Percentiles rank a stretch among this genome's conserved stretches.
phyloP scores from a whole-genome alignment of 2,113 vertebrate species.

The Hiodon tergisus region DNA sequence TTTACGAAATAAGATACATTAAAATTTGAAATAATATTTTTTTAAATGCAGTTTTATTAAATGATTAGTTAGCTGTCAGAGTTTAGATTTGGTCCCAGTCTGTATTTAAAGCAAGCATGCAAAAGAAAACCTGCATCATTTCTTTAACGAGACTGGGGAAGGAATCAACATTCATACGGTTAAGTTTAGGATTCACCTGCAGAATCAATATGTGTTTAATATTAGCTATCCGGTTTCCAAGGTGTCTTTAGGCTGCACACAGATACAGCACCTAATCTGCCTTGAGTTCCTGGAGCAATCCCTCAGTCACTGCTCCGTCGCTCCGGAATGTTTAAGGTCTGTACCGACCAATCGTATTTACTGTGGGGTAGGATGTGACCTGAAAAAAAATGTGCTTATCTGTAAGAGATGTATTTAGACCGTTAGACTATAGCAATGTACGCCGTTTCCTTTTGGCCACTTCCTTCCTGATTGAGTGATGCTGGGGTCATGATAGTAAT shows the following conservation, averaged over 20 bases:
- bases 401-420: background rate
- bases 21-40: too few relatives aligned
- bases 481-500: background rate
- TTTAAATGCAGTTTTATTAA: too few relatives aligned
- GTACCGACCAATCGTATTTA: background rate
- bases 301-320: background rate
- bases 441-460: background rate
- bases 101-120: too few relatives aligned
- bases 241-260: background rate
- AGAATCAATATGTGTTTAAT: background rate
- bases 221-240: background rate
- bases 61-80: too few relatives aligned
- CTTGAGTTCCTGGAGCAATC: background rate
- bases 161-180: too few relatives aligned
- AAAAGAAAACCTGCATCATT: too few relatives aligned
- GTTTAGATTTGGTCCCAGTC: too few relatives aligned
- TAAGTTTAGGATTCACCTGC: too few relatives aligned
- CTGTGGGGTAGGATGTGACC: conserved; percentile 4
- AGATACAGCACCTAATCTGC: background rate
- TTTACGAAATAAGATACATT: too few relatives aligned
- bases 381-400: background rate
- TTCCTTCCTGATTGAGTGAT: background rate
- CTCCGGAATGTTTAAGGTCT: background rate
- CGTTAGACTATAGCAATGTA: background rate
- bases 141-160: too few relatives aligned